Base-by-base conservation (phyloP, 1,140 invertebrate species). In the Pseudobourletiella spinata region DNA sequence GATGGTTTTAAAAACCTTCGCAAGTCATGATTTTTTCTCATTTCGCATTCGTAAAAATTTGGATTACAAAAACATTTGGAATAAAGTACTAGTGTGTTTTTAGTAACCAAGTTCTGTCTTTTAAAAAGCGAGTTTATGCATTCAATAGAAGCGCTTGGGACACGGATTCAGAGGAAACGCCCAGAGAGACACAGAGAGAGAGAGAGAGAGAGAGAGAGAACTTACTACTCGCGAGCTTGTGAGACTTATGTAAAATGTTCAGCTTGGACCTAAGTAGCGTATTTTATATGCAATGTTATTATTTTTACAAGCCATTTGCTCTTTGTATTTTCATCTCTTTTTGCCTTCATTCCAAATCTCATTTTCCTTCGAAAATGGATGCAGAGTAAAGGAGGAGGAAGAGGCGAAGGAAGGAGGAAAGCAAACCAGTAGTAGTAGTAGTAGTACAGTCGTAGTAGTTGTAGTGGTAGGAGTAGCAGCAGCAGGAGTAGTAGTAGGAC, bases 271-370 rank as follows among this genome's bases (percentile, higher is more conserved):
- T 65, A 66, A 66, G 62, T 66, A 64, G 62, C 59, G 67, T 62
- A 66, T 69, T 64, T 67, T 68, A 64, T 70, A 65, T 65, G 68
- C 62, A 65, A 67, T 67, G 62, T 68, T 65, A 67, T 71, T 69
- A 66, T 66, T 67, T 65, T 67, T 67, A 63, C 68, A 70, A 63
- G 68, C 65, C 65, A 67, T 71, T 67, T 70, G 51, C 60, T 67
- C 61, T 63, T 68, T 68, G 59, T 67, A 64, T 61, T 71, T 65
- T 62, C 65, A 63, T 69, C 65, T 65, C 61, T 63, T 64, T 70
- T 60, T 64, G 26, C 66, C 63, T 55, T 60, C 63, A 60, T 64
- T 67, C 46, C 56, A 65, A 69, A 66, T 66, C 67, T 69, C 67
- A 69, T 66, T 69, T 68, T 68, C 67, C 55, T 52, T 61, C 43